phyloP scores from a whole-genome alignment of 2,888 invertebrate genomes.

The Buathra laborator region DNA sequence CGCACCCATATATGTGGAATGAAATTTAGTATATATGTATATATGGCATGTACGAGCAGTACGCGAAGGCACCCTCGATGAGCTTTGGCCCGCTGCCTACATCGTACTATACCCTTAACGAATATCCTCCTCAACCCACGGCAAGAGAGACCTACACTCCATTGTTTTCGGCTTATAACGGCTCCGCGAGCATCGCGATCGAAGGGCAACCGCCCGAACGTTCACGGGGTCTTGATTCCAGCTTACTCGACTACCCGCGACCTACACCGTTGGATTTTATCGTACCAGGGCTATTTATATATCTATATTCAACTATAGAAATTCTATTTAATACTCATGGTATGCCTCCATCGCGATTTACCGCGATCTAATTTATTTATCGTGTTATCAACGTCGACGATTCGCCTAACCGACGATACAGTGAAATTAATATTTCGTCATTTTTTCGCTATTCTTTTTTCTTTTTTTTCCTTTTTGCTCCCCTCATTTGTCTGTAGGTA shows the following conservation, averaged over 20 bases:
- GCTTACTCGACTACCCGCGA: constrained; percentile 65
- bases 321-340: neutral
- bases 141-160: constrained; percentile 61
- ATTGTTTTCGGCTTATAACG: constrained; percentile 81
- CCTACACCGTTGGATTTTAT: constrained; percentile 62
- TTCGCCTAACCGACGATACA: neutral
- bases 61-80: constrained; percentile 53
- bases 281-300: constrained; percentile 21
- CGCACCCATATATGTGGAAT: neutral
- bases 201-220: constrained; percentile 64
- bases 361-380: neutral
- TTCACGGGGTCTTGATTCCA: constrained; percentile 69
- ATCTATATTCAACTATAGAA: neutral
- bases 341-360: neutral
- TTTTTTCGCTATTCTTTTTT: neutral
- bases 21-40: neutral
- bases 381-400: neutral
- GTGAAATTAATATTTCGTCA: neutral
- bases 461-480: neutral
- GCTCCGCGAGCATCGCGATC: constrained; percentile 68
- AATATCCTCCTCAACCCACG: constrained; percentile 56
- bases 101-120: constrained; percentile 57
- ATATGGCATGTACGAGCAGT: constrained; percentile 40
- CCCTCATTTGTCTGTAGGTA: neutral
- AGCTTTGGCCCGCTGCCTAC: constrained; percentile 65